Evolutionary conservation across 2,797 vertebrate species (phyloP).

Genomic region (Sebastes nivosus): DNA sequence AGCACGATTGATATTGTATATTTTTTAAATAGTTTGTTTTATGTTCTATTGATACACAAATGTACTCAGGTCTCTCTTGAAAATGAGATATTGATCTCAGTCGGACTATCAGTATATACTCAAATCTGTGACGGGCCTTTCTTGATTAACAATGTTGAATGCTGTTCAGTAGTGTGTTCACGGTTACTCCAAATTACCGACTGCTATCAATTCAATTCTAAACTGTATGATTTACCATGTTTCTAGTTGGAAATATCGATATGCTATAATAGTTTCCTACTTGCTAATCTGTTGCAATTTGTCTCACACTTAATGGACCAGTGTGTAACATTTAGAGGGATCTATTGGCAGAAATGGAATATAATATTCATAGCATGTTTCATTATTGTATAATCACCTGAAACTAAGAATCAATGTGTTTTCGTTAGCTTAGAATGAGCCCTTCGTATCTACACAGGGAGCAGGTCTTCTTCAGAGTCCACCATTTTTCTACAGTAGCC

Average conservation of each 20-base stretch:
- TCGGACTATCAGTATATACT: not conserved
- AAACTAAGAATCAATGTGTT: too few species aligned
- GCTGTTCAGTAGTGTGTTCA: not conserved
- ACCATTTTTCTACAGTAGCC: rapidly evolving
- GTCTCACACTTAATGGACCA: not conserved
- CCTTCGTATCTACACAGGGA: rapidly evolving
- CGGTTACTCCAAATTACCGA: not conserved
- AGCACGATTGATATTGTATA: not conserved
- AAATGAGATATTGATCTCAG: not conserved
- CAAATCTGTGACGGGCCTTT: not conserved
- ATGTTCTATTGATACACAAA: not conserved
- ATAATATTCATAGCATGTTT: too few species aligned
- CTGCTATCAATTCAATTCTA: not conserved
- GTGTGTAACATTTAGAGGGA: too few species aligned
- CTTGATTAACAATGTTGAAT: not conserved
- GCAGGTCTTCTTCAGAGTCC: too few species aligned
- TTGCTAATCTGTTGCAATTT: not conserved
- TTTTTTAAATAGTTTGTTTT: not conserved
- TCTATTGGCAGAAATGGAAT: too few species aligned
- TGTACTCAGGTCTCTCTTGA: not conserved
- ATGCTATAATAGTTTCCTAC: not conserved
- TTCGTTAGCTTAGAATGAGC: too few species aligned
- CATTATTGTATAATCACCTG: too few species aligned
- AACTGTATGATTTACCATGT: not conserved
- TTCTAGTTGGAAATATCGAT: not conserved